These are phyloP conservation scores for Gyrodactylus bullatarudis DNA, from an alignment of 1,140 invertebrate genomes.

Conservation along the genomic window DNA sequence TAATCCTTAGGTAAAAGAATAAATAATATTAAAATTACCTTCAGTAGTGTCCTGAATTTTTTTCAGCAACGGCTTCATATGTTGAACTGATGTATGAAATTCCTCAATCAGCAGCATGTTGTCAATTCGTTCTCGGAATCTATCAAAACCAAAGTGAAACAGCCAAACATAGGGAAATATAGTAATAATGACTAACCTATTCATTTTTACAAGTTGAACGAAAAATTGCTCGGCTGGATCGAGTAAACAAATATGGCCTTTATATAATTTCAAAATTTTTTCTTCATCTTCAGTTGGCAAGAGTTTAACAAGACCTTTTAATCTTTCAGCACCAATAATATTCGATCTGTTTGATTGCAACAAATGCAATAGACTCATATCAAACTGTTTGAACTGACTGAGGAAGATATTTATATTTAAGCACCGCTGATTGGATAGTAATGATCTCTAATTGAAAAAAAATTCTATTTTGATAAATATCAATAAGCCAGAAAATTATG, in stretches of 20 bases:
- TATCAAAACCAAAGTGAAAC: too few species aligned
- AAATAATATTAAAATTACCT: neutral
- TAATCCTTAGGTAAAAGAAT: too few species aligned
- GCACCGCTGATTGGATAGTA: neutral
- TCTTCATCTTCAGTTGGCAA: neutral
- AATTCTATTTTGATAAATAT: neutral
- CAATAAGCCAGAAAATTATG: too few species aligned
- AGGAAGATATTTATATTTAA: neutral
- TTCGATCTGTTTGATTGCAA: neutral
- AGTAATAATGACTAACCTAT: neutral
- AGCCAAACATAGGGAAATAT: too few species aligned
- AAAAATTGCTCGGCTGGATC: neutral
- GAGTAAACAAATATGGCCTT: neutral
- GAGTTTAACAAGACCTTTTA: neutral
- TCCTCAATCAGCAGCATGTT: neutral
- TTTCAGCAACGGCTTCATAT: neutral
- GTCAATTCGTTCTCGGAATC: neutral
- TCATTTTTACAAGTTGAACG: neutral
- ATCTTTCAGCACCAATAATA: neutral
- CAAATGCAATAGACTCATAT: neutral
- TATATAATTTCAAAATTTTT: neutral
- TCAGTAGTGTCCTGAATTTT: neutral
- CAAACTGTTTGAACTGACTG: neutral
- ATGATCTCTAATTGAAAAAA: neutral
- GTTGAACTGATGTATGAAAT: neutral